Evolutionary conservation across 2,888 invertebrate species (phyloP).

Genomic region (Doris montereyensis): DNA sequence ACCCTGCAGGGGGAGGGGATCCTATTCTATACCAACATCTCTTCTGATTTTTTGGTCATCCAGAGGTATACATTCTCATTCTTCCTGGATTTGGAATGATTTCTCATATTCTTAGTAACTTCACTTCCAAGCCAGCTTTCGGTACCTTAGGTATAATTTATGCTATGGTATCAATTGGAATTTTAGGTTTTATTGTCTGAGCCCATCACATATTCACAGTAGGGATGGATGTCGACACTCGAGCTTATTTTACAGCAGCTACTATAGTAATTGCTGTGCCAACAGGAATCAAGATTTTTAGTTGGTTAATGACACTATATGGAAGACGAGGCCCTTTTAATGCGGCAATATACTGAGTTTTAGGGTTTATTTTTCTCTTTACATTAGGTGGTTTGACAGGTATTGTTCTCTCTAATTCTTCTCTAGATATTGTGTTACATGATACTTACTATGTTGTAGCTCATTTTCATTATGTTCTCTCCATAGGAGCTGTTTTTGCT

Average conservation of each 20-base stretch:
- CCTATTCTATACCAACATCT: slow-evolving; percentile 87
- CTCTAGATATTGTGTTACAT: slow-evolving; percentile 84
- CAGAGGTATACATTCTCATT: slow-evolving; percentile 90
- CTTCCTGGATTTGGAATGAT: slow-evolving; percentile 87
- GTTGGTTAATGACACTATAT: slow-evolving; percentile 78
- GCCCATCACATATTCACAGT: slow-evolving; percentile 90
- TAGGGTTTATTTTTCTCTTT: slow-evolving; percentile 86
- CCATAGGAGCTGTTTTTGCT: slow-evolving; percentile 84
- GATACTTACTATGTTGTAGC: slow-evolving; percentile 90
- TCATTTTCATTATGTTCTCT: slow-evolving; percentile 87
- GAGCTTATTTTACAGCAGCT: slow-evolving; percentile 87
- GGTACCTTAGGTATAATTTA: slow-evolving; percentile 84
- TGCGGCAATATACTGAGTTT: slow-evolving; percentile 79
- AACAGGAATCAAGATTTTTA: slow-evolving; percentile 88
- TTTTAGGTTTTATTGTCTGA: slow-evolving; percentile 88
- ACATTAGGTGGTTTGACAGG: slow-evolving; percentile 80
- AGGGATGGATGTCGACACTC: slow-evolving; percentile 87
- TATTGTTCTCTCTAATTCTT: slow-evolving; percentile 78
- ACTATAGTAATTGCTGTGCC: slow-evolving; percentile 89
- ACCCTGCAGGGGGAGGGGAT: slow-evolving; percentile 85
- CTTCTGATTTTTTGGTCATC: slow-evolving; percentile 91
- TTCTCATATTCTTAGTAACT: slow-evolving; percentile 81
- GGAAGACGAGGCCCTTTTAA: slow-evolving; percentile 79
- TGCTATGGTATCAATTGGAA: slow-evolving; percentile 87
- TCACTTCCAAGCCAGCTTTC: slow-evolving; percentile 82